Conservation (phyloP, 2,888 invertebrate species). For the Fragum sueziense region DNA sequence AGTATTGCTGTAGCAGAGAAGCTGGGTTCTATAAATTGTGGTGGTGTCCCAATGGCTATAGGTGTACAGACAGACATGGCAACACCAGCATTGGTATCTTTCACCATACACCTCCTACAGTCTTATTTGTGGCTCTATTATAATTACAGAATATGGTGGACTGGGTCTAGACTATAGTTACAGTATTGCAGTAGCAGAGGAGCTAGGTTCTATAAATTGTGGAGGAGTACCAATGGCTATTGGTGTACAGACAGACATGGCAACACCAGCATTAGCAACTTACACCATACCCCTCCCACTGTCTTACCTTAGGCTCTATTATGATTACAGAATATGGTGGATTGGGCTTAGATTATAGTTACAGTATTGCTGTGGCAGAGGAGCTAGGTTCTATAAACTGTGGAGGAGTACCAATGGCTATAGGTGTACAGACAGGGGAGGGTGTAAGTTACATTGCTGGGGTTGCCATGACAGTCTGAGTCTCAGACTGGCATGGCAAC, state of each 20-base stretch:
- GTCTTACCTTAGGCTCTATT: too few relatives aligned
- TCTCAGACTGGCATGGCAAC: constrained; percentile 85
- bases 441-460: too few relatives aligned
- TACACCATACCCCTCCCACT: too few relatives aligned
- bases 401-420: constrained; percentile 84
- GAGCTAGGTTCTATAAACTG: constrained; percentile 84
- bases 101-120: not conserved
- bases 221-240: constrained; percentile 84
- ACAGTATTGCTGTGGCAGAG: constrained; percentile 84
- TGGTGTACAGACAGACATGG: constrained; percentile 85
- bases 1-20: constrained; percentile 84
- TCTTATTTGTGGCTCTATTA: too few relatives aligned
- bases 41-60: constrained; percentile 83
- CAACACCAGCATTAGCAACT: constrained; percentile 84
- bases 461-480: constrained; percentile 84
- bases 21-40: constrained; percentile 84
- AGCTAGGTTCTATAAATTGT: constrained; percentile 84
- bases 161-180: constrained; percentile 85
- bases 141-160: constrained; percentile 60
- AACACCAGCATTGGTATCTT: constrained; percentile 84
- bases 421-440: constrained; percentile 84
- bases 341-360: constrained; percentile 84
- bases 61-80: constrained; percentile 85
- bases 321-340: constrained; percentile 64
- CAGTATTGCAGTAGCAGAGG: constrained; percentile 84